Base-by-base conservation (phyloP, 35 echinoderm and acorn worm species). In the Strongylocentrotus purpuratus region DNA sequence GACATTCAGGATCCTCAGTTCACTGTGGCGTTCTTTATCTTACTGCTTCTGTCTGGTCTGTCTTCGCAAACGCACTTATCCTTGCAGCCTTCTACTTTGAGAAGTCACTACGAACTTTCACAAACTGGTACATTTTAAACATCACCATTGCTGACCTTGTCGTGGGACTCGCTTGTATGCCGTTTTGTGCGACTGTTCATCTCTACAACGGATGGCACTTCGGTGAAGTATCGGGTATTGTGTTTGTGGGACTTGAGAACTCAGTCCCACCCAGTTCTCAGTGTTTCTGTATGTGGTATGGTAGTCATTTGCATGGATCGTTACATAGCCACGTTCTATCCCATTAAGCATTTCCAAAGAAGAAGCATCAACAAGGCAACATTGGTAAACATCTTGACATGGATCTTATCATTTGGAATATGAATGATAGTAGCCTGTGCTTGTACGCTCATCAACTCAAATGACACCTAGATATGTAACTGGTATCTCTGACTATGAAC, bases 161-260 rank as follows among this genome's bases (percentile, higher is more conserved):
- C 31, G 85, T 95, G 2, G 94, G 94, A 32, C 31, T 87, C 6
- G 52, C 88, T 22, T 32, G 32, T 20, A 95, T 95, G 94, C 94
- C 94, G 22, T 20, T 88, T 50, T 46, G 46, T 45, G 12, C 87
- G 87, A 33, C 33, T 9, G 15, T 41, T 8, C 33, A 18, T 45
- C 32, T 89, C 2, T 89, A 46, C 87, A 4, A 28, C 4, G 25
- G 12, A 15, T 89, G 87, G 87, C 12, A 18, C 20, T 89, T 89
- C 13, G 87, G 87, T 86, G 9, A 86, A 86, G 5, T 33, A 5
- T 86, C 33, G 9, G 8, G 85, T 86, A 31, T 85, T 32, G n/a
- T 85, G 47, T 85, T 95, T 48, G 18, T 22, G 13, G 70, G 94
- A 33, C 31, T 92, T 31, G 15, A 95, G 86, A 46, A 95, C 88